Percentiles rank a stretch among this genome's conserved stretches.
Conservation (phyloP, 2,113 vertebrate genomes). For the Podarcis muralis region DNA sequence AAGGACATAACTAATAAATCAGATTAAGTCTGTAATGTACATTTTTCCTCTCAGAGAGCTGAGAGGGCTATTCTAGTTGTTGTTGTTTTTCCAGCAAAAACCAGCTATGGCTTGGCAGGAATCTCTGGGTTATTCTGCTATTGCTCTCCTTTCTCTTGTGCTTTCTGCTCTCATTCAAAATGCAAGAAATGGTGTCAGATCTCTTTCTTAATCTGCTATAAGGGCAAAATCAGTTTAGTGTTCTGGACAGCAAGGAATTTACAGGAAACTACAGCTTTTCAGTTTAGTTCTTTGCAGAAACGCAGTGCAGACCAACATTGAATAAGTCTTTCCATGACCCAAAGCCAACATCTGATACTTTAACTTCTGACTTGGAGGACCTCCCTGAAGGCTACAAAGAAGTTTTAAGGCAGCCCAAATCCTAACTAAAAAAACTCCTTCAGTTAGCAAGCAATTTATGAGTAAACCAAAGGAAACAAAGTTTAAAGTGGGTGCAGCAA, state of each 20-base stretch:
- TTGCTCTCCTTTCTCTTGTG: neutral
- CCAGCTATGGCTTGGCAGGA: neutral
- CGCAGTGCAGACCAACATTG: slow-evolving; percentile 2
- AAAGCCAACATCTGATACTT: slow-evolving; percentile 15
- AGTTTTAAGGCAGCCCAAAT: slow-evolving; percentile 18
- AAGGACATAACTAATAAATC: neutral
- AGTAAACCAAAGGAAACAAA: neutral
- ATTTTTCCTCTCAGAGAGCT: neutral
- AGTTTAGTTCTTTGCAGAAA: neutral
- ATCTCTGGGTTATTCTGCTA: neutral
- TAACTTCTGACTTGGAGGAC: slow-evolving; percentile 17
- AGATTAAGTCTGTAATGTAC: neutral
- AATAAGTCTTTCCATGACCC: slow-evolving; percentile 19
- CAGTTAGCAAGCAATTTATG: slow-evolving; percentile 8
- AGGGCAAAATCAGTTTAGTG: neutral
- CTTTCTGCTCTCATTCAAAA: neutral
- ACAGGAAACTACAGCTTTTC: neutral
- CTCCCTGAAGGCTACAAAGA: slow-evolving; percentile 16
- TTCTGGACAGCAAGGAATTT: slow-evolving; percentile 10
- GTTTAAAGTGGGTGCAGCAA: neutral
- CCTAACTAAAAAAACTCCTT: slow-evolving; percentile 19
- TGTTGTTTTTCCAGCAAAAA: neutral
- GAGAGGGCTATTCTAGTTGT: neutral
- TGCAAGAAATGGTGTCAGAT: neutral
- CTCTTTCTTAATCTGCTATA: neutral